Evolutionary conservation across 2,113 vertebrate genomes (phyloP).

Genomic region (Nibea coibor): DNA sequence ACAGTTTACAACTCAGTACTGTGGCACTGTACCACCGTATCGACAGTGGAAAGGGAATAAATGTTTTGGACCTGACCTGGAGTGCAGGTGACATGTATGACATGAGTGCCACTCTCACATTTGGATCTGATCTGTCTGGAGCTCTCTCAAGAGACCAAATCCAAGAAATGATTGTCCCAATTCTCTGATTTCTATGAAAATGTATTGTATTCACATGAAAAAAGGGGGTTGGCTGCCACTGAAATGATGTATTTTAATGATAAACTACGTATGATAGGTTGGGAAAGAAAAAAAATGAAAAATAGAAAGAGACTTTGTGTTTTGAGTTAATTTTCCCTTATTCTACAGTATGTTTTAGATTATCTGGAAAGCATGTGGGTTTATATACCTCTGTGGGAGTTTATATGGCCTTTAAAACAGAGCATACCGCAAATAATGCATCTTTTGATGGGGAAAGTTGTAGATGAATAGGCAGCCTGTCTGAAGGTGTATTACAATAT

Average conservation of each 20-base stretch:
- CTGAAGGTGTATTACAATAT: slow-evolving; percentile 71
- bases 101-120: too few species aligned
- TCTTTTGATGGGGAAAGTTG: slow-evolving; percentile 56
- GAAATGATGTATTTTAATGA: too few species aligned
- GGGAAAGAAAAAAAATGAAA: neutral
- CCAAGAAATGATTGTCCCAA: too few species aligned
- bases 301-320: neutral
- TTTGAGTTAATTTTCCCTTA: slow-evolving; percentile 2
- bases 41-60: neutral
- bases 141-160: too few species aligned
- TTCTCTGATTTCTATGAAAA: too few species aligned
- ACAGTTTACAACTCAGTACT: slow-evolving; percentile 25
- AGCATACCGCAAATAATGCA: slow-evolving; percentile 50
- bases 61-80: neutral
- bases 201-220: too few species aligned
- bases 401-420: slow-evolving; percentile 59
- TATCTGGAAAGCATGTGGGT: slow-evolving; percentile 20
- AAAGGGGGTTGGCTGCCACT: too few species aligned
- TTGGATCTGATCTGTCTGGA: too few species aligned
- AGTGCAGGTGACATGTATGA: too few species aligned
- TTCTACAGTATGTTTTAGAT: slow-evolving; percentile 44
- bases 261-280: neutral
- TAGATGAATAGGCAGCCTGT: slow-evolving; percentile 68
- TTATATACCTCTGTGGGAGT: slow-evolving; percentile 31
- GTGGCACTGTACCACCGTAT: neutral